Base-by-base conservation (phyloP, 2,888 invertebrate genomes). In the Chorisops tibialis region DNA sequence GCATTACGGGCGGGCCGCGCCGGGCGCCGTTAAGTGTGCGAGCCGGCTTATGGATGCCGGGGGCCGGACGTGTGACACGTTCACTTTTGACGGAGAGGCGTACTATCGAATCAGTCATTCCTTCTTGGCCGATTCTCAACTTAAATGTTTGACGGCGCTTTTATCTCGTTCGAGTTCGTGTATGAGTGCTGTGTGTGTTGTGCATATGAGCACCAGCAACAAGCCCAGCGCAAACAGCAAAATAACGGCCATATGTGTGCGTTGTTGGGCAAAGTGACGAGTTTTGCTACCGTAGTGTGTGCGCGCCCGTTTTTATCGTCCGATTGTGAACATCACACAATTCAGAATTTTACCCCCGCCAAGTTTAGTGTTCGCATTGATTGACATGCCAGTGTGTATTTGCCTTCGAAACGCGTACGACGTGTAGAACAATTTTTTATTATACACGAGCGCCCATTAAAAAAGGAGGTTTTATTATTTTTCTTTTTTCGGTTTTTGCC, bases 371-470 rank as follows among this genome's bases (percentile, higher is more conserved):
- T 70, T 68, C 70, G 70, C 69, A 70, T 70, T 76, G 76, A 76
- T 75, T 76, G 76, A 76, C 76, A 75, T 74, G 73, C 72, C 78
- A 79, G 77, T 79, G 76, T 78, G 76, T 77, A 76, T 79, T 79
- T 79, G 77, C 75, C 79, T 75, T 76, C 77, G 79, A 78, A 77
- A 73, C 79, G 78, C 75, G 77, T 77, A 78, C 76, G 76, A 79
- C 79, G 79, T 74, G 70, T 69, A 66, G 70, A 70, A 68, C 68
- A 69, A 61, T 61, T 61, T 61, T 61, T 61, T 62, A 63, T 61
- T 63, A 61, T 50, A 43, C 56, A 56, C 56, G 56, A 56, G 56
- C 56, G 58, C 37, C 60, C 54, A 58, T 56, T 61, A 51, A 63
- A 59, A 35, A 59, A 58, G 24, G 12, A 63, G 35, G 58, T 61